Evolutionary conservation across 2,797 vertebrate genomes (phyloP).

Genomic region (Rousettus madagascariensis): DNA sequence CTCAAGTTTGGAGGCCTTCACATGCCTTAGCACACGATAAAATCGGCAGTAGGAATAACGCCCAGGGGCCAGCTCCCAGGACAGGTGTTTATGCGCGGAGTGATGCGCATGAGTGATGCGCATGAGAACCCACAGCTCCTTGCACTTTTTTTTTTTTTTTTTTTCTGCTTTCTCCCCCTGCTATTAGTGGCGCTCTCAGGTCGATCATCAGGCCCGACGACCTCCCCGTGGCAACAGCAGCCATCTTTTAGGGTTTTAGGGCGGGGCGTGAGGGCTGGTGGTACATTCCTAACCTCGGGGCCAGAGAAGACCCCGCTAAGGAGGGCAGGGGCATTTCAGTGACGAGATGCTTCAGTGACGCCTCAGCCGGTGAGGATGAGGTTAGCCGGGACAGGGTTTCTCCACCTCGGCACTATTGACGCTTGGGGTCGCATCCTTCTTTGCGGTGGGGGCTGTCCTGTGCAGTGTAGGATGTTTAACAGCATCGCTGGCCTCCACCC

Average conservation of each 20-base stretch:
- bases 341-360: background rate
- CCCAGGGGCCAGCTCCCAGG: fast-evolving
- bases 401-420: fast-evolving
- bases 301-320: background rate
- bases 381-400: background rate
- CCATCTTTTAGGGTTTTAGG: background rate
- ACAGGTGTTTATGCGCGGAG: fast-evolving
- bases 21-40: fast-evolving
- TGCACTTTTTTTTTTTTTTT: too few species aligned
- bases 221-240: background rate
- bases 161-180: background rate
- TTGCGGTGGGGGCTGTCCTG: background rate
- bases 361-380: background rate
- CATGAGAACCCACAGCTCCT: background rate
- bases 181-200: background rate
- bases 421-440: fast-evolving
- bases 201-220: background rate
- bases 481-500: background rate
- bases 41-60: too few species aligned
- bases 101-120: too few species aligned
- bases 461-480: background rate
- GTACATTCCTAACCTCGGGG: background rate
- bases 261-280: background rate
- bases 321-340: background rate
- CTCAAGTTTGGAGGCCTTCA: background rate